Evolutionary conservation across 64 coral and sea anemone genomes (phyloP), one percentile per base, ranked within the genome.

Genomic region (Anthopleura sola): DNA sequence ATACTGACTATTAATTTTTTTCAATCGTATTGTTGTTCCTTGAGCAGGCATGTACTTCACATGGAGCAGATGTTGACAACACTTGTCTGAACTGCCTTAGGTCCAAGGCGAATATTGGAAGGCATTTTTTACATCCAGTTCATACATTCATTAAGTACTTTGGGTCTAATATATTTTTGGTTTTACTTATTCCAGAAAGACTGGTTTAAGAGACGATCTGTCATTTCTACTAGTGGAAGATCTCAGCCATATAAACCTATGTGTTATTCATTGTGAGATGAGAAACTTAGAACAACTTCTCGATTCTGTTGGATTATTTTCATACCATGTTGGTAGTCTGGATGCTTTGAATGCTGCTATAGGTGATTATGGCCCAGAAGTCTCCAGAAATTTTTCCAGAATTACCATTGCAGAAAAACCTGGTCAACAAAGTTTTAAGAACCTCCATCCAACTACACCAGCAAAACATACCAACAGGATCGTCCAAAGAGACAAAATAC

Each of bases 351-450:
- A 90, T 75, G 44, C 78, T 32, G 64, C 49, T 57, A 68, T 90
- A 47, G 66, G 39, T 50, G 55, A 89, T n/a, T 80, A 89, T 75
- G 87, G 87, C 8, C 87, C 87, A 13, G 87, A 89, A 89, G 80
- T 36, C 32, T 89, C 34, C 36, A 89, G 53, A 75, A 75, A 64
- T 23, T 89, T 69, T 37, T 37, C 79, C 24, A 57, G 79, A 37
- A 57, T 89, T 6, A 89, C 78, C 12, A 48, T 89, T 44, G 80
- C 71, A 34, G 37, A 50, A 83, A 51, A 7, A 82, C 56, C 56
- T 47, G 87, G 87, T 23, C 87, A 89, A 75, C 87, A 89, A 68
- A 89, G n/a, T n/a, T n/a, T n/a, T n/a, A n/a, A n/a, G n/a, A n/a
- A n/a, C n/a, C n/a, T n/a, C n/a, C n/a, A n/a, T n/a, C n/a, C n/a